Percentiles rank a stretch among this genome's conserved stretches.
These are phyloP conservation scores for Penaeus indicus DNA, from an alignment of 1,140 invertebrate species.

Conservation along the genomic window DNA sequence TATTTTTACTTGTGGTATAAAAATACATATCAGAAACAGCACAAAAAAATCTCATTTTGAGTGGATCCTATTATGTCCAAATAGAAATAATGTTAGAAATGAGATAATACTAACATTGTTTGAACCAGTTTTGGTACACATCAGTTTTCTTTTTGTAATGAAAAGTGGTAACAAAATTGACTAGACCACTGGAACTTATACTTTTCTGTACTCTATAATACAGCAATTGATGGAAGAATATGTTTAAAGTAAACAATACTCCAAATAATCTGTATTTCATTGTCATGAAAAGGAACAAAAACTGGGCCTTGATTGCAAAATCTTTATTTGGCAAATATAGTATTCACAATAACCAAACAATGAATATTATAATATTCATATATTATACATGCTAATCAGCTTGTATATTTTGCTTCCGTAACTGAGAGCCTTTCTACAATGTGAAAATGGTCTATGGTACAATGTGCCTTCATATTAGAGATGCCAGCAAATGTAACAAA, in stretches of 20 bases:
- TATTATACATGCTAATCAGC: constrained; percentile 48
- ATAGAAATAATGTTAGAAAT: too few species aligned
- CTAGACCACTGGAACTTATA: too few species aligned
- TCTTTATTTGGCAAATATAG: constrained; percentile 58
- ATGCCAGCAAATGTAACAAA: constrained; percentile 26
- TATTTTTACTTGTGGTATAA: too few species aligned
- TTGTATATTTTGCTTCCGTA: constrained; percentile 41
- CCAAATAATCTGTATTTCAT: not conserved
- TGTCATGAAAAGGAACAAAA: not conserved
- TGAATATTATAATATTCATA: constrained; percentile 49
- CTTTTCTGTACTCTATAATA: too few species aligned
- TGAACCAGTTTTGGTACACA: too few species aligned
- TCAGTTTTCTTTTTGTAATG: too few species aligned
- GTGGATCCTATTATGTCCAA: too few species aligned
- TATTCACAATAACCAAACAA: constrained; percentile 60
- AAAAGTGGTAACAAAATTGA: too few species aligned
- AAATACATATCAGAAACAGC: too few species aligned
- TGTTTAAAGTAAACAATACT: not conserved
- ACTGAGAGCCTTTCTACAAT: constrained; percentile 17
- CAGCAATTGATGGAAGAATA: too few species aligned
- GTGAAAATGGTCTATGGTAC: constrained; percentile 51
- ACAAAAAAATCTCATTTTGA: too few species aligned
- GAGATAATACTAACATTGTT: too few species aligned
- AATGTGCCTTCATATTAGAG: constrained; percentile 34
- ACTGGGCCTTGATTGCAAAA: constrained; percentile 36